Base-by-base conservation (phyloP, 1,140 invertebrate genomes). In the Chionoecetes opilio region DNA sequence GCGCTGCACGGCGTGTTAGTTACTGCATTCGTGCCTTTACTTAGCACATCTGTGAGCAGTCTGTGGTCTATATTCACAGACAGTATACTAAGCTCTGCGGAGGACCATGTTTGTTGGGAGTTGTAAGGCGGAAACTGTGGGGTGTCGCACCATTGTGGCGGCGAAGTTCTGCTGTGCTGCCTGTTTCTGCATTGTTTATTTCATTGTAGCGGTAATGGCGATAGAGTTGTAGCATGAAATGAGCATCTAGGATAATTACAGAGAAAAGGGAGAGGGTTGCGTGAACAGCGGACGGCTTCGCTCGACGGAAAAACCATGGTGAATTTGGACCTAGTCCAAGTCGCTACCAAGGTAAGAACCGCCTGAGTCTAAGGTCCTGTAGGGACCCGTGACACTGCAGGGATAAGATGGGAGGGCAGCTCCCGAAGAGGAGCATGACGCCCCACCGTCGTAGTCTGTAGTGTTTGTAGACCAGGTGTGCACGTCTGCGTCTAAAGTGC, bases 391-490 rank as follows among this genome's bases (percentile, higher is more conserved):
- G 21, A 53, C 46, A n/a, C n/a, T n/a, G 38, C 86, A 86, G 86
- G 37, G 86, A 41, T 90, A 63, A 9, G 93, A 91, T 32, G 75
- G 38, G 11, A 88, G 14, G 35, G 41, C 37, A 46, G 89, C 88
- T 29, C 93, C 82, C 11, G 93, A 94, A 35, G 93, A 94, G 32
- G 93, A 94, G 75, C 88, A 94, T 5, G 93, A 94, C 88, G 93
- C 93, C 75, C 93, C 93, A 17, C 93, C 93, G 29, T 94, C 93
- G 63, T 94, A 94, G 75, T 94, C 93, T 21, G 93, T 94, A 0
- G 89, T 94, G 37, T 94, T 94, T n/a, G 93, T 94, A 21, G 93
- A 94, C 93, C 93, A 94, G 21, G 93, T 94, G 88, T 94, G 93
- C n/a, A 94, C 46, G 88, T 94, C 93, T n/a, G 93, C 93, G 38